A percentile compares a stretch with the other conserved stretches of the same genome.
phyloP scores from a whole-genome alignment of 2,113 vertebrate genomes.

The Thalassoma bifasciatum region DNA sequence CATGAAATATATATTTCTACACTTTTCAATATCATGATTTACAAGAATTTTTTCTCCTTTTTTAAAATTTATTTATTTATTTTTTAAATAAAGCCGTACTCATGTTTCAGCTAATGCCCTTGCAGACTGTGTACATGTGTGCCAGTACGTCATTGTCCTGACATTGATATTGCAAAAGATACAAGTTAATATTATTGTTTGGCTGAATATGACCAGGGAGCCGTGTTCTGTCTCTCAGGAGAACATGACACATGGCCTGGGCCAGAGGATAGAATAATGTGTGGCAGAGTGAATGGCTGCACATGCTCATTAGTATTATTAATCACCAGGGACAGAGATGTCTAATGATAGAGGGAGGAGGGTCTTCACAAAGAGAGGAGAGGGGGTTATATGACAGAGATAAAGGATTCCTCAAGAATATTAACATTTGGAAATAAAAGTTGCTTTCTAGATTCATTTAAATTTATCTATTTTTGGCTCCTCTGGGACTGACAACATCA shows the following conservation, averaged over 20 bases:
- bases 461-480: slow-evolving; percentile 55
- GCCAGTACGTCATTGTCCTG: background rate
- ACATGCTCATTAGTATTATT: slow-evolving; percentile 82
- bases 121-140: background rate
- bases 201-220: slow-evolving; percentile 36
- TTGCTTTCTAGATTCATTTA: slow-evolving; percentile 46
- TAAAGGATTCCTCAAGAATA: slow-evolving; percentile 66
- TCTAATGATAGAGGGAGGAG: slow-evolving; percentile 73
- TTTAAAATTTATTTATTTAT: too few species aligned
- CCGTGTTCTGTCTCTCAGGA: slow-evolving; percentile 53
- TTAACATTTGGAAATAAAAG: slow-evolving; percentile 66
- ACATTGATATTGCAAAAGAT: slow-evolving; percentile 38
- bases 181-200: slow-evolving; percentile 53
- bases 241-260: slow-evolving; percentile 68
- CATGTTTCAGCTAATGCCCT: slow-evolving; percentile 3
- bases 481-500: slow-evolving; percentile 40
- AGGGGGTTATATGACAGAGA: slow-evolving; percentile 64
- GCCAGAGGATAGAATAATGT: slow-evolving; percentile 73
- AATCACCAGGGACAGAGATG: slow-evolving; percentile 78
- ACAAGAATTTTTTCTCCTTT: too few species aligned
- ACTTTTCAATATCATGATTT: background rate
- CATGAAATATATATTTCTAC: background rate
- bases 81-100: background rate
- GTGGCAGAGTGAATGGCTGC: slow-evolving; percentile 75
- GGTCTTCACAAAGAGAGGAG: slow-evolving; percentile 56